Base-by-base conservation (phyloP, 2,888 invertebrate genomes). In the Spodoptera littoralis region DNA sequence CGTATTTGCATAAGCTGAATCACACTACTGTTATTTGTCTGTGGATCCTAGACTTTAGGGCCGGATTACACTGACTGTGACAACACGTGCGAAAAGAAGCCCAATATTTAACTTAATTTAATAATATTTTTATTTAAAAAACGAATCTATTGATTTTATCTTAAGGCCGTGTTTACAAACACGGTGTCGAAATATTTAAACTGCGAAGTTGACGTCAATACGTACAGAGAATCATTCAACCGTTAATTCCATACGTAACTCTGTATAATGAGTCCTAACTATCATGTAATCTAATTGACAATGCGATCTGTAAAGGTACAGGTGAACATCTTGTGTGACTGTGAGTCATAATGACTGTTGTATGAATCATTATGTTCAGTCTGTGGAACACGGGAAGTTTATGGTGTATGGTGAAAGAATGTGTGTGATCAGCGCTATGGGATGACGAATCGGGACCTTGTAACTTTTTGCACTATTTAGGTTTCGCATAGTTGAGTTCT, bases 1-100 rank as follows among this genome's bases (percentile, higher is more conserved):
- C 70, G 65, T 85, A 87, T 88, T 88, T 85, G 83, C 84, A 85
- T 88, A 86, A 79, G 80, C 83, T 84, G 84, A 87, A 83, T 89
- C 87, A 89, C 70, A 64, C 66, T 61, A 79, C 82, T 75, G 83
- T 84, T 83, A 84, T 68, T 72, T 72, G 77, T 63, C 49, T 76
- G 76, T 58, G 72, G 66, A 70, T 54, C 62, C 60, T 80, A 70
- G 60, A 68, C 63, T 76, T 65, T 49, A 65, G 64, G 75, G 56
- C 48, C 43, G 12, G 56, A 68, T 68, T 42, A 70, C 57, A 73
- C 74, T 30, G 41, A 22, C 42, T n/a, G 13, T 54, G 71, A 58
- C 44, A 27, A 27, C 27, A 27, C 27, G 27, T 27, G 18, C 24
- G 24, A 36, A 36, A 36, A 9, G 2, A 5, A 36, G 6, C 36